Conservation (phyloP, 2,797 vertebrate genomes). For the Phyllotis vaccarum region DNA sequence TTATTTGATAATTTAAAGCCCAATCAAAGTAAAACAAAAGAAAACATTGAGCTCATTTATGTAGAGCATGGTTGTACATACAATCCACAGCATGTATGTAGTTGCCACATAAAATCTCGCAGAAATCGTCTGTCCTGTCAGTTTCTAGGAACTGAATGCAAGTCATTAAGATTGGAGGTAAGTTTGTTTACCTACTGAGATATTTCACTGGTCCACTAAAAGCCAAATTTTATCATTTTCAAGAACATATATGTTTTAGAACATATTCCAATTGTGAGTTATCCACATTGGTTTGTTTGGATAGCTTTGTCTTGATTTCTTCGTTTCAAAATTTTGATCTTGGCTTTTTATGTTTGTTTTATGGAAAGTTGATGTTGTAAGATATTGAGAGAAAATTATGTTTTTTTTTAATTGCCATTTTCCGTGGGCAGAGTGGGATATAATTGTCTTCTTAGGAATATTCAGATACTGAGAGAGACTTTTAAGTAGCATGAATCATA, state of each 20-base stretch:
- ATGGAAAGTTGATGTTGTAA: neutral
- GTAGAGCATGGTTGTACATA: neutral
- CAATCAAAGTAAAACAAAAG: neutral
- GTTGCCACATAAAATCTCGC: neutral
- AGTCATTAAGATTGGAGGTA: neutral
- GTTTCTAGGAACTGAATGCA: neutral
- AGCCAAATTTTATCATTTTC: neutral
- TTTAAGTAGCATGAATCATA: neutral
- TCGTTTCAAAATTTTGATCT: constrained; percentile 1
- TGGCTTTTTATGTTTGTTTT: neutral
- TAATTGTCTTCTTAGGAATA: neutral
- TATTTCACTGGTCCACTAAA: neutral
- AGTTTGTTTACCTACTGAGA: neutral
- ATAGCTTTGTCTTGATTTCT: neutral
- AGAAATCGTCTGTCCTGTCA: neutral
- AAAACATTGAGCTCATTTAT: neutral
- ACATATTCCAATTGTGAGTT: neutral
- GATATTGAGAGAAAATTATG: neutral
- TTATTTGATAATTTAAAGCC: neutral
- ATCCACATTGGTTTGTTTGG: neutral
- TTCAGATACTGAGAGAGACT: neutral
- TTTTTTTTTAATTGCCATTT: neutral
- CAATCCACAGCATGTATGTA: neutral
- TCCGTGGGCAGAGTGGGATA: neutral
- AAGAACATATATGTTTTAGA: neutral